phyloP scores from a whole-genome alignment of 2,113 vertebrate genomes.

The Ahaetulla prasina region DNA sequence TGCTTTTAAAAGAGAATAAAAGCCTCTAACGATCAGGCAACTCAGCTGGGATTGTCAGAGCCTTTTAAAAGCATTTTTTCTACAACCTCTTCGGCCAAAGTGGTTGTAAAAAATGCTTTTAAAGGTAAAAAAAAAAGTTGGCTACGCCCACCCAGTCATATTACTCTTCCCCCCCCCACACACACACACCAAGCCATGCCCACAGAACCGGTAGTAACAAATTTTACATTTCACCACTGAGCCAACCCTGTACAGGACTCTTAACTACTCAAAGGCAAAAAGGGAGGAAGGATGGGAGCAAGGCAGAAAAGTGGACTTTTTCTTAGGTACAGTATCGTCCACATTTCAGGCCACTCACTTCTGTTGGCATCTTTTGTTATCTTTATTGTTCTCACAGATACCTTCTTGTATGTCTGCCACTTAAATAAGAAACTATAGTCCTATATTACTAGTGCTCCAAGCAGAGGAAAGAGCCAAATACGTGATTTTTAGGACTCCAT shows the following conservation, averaged over 20 bases:
- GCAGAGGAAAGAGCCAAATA: neutral
- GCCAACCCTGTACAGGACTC: neutral
- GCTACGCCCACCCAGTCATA: too few species aligned
- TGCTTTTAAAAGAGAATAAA: too few species aligned
- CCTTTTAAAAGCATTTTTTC: too few species aligned
- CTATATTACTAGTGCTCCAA: neutral
- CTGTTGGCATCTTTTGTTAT: neutral
- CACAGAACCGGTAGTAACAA: too few species aligned
- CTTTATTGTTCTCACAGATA: neutral
- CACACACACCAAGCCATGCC: too few species aligned
- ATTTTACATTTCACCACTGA: too few species aligned
- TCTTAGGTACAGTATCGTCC: neutral
- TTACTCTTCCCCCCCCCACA: too few species aligned
- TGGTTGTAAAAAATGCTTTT: too few species aligned
- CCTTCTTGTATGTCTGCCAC: slow-evolving; percentile 6
- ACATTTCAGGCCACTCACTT: neutral
- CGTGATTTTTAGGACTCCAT: neutral
- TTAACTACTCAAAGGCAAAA: neutral
- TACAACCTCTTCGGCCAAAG: too few species aligned
- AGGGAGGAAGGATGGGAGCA: neutral
- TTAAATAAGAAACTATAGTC: neutral
- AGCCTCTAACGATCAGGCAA: too few species aligned
- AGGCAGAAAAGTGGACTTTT: neutral
- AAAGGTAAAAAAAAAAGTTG: too few species aligned
- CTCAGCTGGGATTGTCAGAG: too few species aligned